These are phyloP conservation scores for Callyntrura sp. DNA, from an alignment of 2,888 invertebrate genomes.

Conservation along the genomic window DNA sequence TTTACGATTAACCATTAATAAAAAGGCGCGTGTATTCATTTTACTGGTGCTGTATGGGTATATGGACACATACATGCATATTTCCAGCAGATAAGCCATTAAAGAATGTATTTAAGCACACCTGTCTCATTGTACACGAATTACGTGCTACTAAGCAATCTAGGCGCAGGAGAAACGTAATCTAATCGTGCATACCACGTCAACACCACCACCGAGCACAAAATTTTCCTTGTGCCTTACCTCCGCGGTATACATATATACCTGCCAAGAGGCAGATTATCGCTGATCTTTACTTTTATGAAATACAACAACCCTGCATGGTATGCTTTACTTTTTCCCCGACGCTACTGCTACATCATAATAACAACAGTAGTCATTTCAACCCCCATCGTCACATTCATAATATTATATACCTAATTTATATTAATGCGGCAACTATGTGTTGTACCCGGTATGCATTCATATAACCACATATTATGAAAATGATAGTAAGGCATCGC, in stretches of 20 bases:
- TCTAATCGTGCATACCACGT: slow-evolving; percentile 59
- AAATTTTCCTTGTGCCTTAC: slow-evolving; percentile 16
- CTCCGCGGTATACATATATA: not conserved
- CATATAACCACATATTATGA: slow-evolving; percentile 8
- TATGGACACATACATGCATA: too few relatives aligned
- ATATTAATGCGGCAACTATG: slow-evolving; percentile 20
- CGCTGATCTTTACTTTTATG: slow-evolving; percentile 46
- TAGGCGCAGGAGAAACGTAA: slow-evolving; percentile 61
- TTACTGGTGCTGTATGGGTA: too few relatives aligned
- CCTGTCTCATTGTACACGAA: slow-evolving; percentile 70
- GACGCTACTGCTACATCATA: not conserved
- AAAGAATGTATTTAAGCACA: slow-evolving; percentile 59
- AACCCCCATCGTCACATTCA: slow-evolving; percentile 37
- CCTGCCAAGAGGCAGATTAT: slow-evolving; percentile 51
- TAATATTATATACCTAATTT: not conserved
- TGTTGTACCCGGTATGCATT: not conserved
- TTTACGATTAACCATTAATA: slow-evolving; percentile 21
- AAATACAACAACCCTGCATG: slow-evolving; percentile 56
- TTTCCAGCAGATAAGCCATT: slow-evolving; percentile 37
- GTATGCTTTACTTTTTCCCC: slow-evolving; percentile 34
- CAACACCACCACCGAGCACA: slow-evolving; percentile 58
- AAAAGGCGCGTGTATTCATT: not conserved
- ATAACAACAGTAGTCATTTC: slow-evolving; percentile 41
- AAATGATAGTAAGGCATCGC: not conserved
- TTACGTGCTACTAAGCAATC: slow-evolving; percentile 71